Conservation (phyloP, 2,888 invertebrate genomes). For the Mythimna vitellina region DNA sequence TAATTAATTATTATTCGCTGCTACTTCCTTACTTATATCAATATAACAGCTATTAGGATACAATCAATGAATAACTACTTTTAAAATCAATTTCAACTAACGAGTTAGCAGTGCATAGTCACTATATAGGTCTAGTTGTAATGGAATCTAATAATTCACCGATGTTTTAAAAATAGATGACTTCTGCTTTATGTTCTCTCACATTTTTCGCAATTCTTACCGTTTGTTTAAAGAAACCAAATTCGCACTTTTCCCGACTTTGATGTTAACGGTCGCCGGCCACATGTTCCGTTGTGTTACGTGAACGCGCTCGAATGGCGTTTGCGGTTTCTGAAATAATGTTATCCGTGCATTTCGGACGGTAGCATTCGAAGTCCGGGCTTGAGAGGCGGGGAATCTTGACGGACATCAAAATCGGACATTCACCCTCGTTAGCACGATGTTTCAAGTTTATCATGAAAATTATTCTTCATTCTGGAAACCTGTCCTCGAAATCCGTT, state of each 20-base stretch:
- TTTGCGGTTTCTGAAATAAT: slow-evolving; percentile 42
- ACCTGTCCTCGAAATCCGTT: slow-evolving; percentile 49
- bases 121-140: slow-evolving; percentile 13
- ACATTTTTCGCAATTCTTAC: slow-evolving; percentile 31
- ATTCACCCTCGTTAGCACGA: slow-evolving; percentile 64
- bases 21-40: slow-evolving; percentile 29
- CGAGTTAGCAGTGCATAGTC: not conserved
- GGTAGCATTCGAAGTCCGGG: not conserved
- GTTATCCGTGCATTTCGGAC: slow-evolving; percentile 16
- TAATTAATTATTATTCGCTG: slow-evolving; percentile 27
- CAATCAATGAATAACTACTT: not conserved
- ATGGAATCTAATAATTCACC: slow-evolving; percentile 22
- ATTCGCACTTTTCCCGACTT: slow-evolving; percentile 34
- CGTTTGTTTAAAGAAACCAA: slow-evolving; percentile 34
- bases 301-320: slow-evolving; percentile 35
- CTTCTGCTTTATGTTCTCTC: slow-evolving; percentile 40
- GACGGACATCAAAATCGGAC: slow-evolving; percentile 63
- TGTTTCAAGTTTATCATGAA: slow-evolving; percentile 42
- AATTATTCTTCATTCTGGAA: slow-evolving; percentile 48
- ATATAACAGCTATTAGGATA: slow-evolving; percentile 12
- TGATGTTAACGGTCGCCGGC: slow-evolving; percentile 39
- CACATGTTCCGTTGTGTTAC: slow-evolving; percentile 57
- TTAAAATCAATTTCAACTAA: slow-evolving; percentile 9
- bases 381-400: not conserved
- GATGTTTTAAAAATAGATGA: slow-evolving; percentile 19